Evolutionary conservation across 2,113 vertebrate species (phyloP).

Genomic region (Podiceps cristatus): DNA sequence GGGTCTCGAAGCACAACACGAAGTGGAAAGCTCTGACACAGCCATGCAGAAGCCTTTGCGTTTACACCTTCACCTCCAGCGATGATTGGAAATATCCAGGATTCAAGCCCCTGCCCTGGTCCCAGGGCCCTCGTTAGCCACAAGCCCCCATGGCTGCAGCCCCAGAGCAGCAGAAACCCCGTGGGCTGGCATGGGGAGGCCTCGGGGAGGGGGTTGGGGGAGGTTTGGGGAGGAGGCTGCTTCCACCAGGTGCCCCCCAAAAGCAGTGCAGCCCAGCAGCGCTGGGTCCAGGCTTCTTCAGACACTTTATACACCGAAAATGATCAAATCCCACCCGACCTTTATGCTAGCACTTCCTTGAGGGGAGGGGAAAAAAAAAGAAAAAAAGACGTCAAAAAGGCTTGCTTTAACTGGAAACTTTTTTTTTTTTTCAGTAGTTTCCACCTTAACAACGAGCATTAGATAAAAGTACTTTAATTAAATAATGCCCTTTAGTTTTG

Average conservation of each 20-base stretch:
- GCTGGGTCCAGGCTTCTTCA: background rate
- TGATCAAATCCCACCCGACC: background rate
- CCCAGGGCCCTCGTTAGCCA: rapidly evolving
- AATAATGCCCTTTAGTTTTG: background rate
- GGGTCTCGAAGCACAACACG: rapidly evolving
- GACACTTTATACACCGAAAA: background rate
- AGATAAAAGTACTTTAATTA: background rate
- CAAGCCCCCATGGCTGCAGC: background rate
- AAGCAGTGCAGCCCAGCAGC: background rate
- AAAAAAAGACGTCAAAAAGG: background rate
- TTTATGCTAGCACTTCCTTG: background rate
- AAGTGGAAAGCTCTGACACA: rapidly evolving
- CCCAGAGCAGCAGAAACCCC: background rate
- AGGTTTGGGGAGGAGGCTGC: background rate
- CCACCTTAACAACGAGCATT: background rate
- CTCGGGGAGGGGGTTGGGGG: background rate
- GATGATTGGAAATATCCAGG: rapidly evolving
- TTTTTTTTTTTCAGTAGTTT: background rate
- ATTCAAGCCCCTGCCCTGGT: background rate
- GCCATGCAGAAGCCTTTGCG: background rate
- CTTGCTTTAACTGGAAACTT: background rate
- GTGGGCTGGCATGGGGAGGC: rapidly evolving
- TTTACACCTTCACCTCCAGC: background rate
- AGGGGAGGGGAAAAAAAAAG: no score
- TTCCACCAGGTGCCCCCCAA: background rate